Evolutionary conservation across 2,797 vertebrate genomes (phyloP).

Genomic region (Triplophysa yarkandensis): DNA sequence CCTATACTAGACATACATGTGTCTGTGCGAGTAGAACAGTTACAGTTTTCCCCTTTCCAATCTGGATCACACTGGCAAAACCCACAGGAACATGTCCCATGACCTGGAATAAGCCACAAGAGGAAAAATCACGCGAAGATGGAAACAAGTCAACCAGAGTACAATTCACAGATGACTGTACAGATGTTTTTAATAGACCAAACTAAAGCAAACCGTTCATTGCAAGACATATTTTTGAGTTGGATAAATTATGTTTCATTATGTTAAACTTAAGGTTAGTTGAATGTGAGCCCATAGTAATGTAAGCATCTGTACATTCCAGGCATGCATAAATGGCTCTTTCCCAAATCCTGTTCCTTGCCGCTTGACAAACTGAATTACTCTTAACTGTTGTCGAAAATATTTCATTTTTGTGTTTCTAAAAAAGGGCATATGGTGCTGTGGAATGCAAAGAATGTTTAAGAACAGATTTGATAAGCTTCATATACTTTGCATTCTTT

Average conservation of each 20-base stretch:
- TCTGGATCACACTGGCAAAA: conserved; percentile 91
- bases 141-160: background rate
- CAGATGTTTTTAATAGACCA: background rate
- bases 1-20: conserved; percentile 92
- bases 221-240: too few relatives aligned
- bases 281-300: conserved; percentile 31
- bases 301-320: conserved; percentile 41
- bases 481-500: background rate
- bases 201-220: background rate
- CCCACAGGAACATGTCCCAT: conserved; percentile 91
- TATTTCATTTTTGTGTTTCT: conserved; percentile 22
- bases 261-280: conserved; percentile 11
- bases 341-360: conserved; percentile 13
- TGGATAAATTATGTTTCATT: background rate
- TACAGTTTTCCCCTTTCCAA: conserved; percentile 95
- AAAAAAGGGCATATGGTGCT: conserved; percentile 40
- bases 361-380: conserved; percentile 11
- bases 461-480: conserved; percentile 43
- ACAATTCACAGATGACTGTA: background rate
- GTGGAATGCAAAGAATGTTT: conserved; percentile 37
- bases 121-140: conserved; percentile 7
- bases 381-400: conserved; percentile 24
- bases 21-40: conserved; percentile 93
- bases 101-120: conserved; percentile 73
- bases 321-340: conserved; percentile 14